Conservation (phyloP, 1,140 invertebrate species). For the Apis cerana region DNA sequence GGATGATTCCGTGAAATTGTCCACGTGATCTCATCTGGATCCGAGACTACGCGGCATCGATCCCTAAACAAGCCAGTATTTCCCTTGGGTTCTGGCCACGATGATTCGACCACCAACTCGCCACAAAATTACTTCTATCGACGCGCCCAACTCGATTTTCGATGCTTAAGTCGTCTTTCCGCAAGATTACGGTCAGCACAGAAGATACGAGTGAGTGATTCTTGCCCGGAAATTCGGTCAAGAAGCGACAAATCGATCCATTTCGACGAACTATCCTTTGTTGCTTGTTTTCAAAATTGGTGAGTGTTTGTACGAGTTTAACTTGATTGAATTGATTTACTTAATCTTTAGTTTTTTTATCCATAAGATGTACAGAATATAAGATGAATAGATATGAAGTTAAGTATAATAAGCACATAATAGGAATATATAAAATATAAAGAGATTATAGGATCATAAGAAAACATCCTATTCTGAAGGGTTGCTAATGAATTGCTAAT, state of each 20-base stretch:
- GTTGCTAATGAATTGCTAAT: too few species aligned
- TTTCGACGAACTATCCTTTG: background rate
- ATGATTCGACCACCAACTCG: slow-evolving; percentile 66
- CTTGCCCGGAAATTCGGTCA: slow-evolving; percentile 15
- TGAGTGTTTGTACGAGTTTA: too few species aligned
- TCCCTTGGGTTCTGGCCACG: slow-evolving; percentile 66
- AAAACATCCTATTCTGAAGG: too few species aligned
- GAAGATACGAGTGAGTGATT: background rate
- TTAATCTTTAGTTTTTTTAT: too few species aligned
- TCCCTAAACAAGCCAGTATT: slow-evolving; percentile 69
- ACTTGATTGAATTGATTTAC: too few species aligned
- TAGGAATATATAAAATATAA: too few species aligned
- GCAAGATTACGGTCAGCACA: background rate
- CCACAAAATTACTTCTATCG: slow-evolving; percentile 48
- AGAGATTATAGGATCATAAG: too few species aligned
- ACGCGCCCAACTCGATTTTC: slow-evolving; percentile 41
- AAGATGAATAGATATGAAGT: too few species aligned
- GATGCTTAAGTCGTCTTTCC: slow-evolving; percentile 36
- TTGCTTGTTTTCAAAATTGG: background rate
- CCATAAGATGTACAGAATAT: too few species aligned
- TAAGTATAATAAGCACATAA: too few species aligned
- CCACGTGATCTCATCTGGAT: slow-evolving; percentile 62
- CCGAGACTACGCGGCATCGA: slow-evolving; percentile 66
- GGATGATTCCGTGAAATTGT: slow-evolving; percentile 63
- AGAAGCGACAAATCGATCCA: slow-evolving; percentile 22